Conservation (phyloP, 2,888 invertebrate species). For the Melitaea athalia region DNA sequence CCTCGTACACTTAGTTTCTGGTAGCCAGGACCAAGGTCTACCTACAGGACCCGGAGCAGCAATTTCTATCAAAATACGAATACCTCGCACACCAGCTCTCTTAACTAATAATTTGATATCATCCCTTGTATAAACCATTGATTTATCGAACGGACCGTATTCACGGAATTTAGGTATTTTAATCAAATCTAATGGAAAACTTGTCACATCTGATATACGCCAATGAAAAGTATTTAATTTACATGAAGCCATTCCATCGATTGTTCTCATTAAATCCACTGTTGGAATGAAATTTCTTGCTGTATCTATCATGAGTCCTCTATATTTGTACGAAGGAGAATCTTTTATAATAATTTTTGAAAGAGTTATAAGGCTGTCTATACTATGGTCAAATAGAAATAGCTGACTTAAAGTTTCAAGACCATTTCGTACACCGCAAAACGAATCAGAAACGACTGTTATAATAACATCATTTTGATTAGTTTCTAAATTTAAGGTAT, state of each 20-base stretch:
- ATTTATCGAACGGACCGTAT: constrained; percentile 91
- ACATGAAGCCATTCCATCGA: constrained; percentile 92
- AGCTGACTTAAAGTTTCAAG: constrained; percentile 88
- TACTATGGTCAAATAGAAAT: constrained; percentile 87
- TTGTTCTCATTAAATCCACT: constrained; percentile 85
- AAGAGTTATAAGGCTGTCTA: constrained; percentile 83
- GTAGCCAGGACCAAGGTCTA: constrained; percentile 91
- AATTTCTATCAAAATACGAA: constrained; percentile 92
- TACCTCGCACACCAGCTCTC: constrained; percentile 89
- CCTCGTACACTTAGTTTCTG: constrained; percentile 71
- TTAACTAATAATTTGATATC: constrained; percentile 87
- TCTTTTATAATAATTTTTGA: constrained; percentile 86
- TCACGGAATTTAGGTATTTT: constrained; percentile 87
- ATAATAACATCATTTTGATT: constrained; percentile 71
- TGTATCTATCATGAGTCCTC: constrained; percentile 95
- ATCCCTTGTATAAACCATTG: constrained; percentile 85
- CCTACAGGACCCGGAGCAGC: constrained; percentile 94
- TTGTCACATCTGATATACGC: constrained; percentile 93
- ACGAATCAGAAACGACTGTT: constrained; percentile 79
- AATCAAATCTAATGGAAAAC: constrained; percentile 91
- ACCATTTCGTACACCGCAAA: constrained; percentile 88
- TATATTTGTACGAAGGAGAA: constrained; percentile 87
- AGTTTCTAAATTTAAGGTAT: constrained; percentile 82
- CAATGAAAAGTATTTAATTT: constrained; percentile 96
- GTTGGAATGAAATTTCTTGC: constrained; percentile 93